Evolutionary conservation across 2,113 vertebrate species (phyloP).

Genomic region (Thomomys bottae): DNA sequence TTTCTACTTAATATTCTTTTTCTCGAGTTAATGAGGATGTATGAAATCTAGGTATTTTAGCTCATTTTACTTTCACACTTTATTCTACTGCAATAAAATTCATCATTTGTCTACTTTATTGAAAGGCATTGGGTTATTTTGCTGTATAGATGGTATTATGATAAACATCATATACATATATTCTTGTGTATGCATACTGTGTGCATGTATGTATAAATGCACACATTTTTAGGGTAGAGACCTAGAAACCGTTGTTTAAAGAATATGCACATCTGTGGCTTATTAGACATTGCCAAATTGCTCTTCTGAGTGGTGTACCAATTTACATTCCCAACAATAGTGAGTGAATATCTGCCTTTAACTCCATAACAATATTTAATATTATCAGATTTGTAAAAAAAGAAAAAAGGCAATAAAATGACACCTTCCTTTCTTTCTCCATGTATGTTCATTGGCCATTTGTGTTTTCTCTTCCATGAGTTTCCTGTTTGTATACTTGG

Average conservation of each 20-base stretch:
- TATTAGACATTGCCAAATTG: not conserved
- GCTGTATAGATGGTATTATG: not conserved
- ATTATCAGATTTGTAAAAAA: slow-evolving; percentile 22
- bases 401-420: slow-evolving; percentile 32
- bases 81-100: not conserved
- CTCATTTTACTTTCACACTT: not conserved
- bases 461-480: not conserved
- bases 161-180: not conserved
- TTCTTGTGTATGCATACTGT: not conserved
- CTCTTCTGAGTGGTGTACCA: not conserved
- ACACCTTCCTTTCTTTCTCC: slow-evolving; percentile 32
- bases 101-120: not conserved
- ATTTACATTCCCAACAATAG: not conserved
- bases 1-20: not conserved
- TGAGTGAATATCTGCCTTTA: not conserved
- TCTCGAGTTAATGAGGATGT: not conserved
- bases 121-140: not conserved
- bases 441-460: slow-evolving; percentile 44
- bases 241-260: not conserved
- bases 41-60: not conserved
- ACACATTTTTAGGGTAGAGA: not conserved
- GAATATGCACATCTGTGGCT: not conserved
- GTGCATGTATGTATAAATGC: not conserved
- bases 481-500: slow-evolving; percentile 17
- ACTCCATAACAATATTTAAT: slow-evolving; percentile 39